These are phyloP conservation scores for Chiridota heheva DNA, from an alignment of 35 echinoderm and acorn worm genomes.

Conservation along the genomic window DNA sequence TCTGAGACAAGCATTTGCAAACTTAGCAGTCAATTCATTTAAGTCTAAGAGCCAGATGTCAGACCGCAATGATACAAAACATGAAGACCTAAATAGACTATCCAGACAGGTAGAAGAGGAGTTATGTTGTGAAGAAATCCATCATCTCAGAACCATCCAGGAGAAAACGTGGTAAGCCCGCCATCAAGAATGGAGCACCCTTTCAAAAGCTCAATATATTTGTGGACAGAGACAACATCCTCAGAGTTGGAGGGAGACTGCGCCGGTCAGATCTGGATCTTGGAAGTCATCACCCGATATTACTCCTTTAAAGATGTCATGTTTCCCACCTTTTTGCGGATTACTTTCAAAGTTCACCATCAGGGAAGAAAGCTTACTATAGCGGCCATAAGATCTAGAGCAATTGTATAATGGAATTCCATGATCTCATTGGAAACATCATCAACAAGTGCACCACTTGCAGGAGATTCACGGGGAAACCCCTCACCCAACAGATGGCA, in stretches of 20 bases:
- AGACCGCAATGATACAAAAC: background rate
- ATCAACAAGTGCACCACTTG: slow-evolving; percentile 44
- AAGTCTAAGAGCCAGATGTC: background rate
- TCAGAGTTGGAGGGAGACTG: slow-evolving; percentile 51
- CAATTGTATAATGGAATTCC: slow-evolving; percentile 29
- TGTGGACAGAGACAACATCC: slow-evolving; percentile 23
- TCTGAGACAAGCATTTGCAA: no score
- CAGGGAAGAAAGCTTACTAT: slow-evolving; percentile 45
- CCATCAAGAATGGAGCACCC: background rate
- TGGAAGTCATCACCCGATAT: slow-evolving; percentile 42
- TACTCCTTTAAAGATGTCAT: slow-evolving; percentile 30
- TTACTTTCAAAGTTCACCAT: slow-evolving; percentile 60
- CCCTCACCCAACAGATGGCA: slow-evolving; percentile 29
- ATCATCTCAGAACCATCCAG: background rate
- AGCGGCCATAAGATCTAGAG: slow-evolving; percentile 29
- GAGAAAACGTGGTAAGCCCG: background rate
- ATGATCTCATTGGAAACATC: background rate
- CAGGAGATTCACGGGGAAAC: background rate
- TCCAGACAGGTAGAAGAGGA: background rate
- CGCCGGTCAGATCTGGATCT: background rate
- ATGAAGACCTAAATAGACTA: slow-evolving; percentile 13
- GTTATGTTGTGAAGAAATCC: slow-evolving; percentile 4
- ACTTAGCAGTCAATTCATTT: no score
- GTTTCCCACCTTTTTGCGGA: slow-evolving; percentile 38
- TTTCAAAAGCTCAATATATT: slow-evolving; percentile 34